Base-by-base conservation (phyloP, 2,113 vertebrate species). In the Poeciliopsis prolifica region DNA sequence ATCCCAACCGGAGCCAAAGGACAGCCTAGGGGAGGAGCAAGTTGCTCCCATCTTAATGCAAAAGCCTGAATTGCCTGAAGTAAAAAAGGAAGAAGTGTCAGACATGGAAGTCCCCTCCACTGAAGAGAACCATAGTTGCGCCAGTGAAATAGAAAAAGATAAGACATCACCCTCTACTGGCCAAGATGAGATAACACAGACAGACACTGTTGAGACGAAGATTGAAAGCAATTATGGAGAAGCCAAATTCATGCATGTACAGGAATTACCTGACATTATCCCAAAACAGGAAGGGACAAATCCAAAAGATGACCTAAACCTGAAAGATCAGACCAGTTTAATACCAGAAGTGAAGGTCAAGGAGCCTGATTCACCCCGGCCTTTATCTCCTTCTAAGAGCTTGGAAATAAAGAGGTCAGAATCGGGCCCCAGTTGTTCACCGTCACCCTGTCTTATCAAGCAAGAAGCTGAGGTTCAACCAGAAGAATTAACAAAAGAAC, bases 211-310 rank as follows among this genome's bases (percentile, higher is more conserved):
- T 54, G 29, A 78, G 11, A 70, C 83, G 28, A 90, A 89, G 61
- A 67, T 72, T 30, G 85, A 88, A 5, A 83, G 70, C 48, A 68
- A 60, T 75, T 68, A 72, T 62, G 87, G 82, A 64, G 86, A 90
- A 42, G 88, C 89, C 60, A 64, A 82, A 28, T 94, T 94, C 74
- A 78, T 81, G 64, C 92, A 92, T 84, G 68, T 86, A 61, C 93
- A 93, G 54, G 94, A 93, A 70, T 91, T 95, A 61, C 94, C 94
- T 68, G 95, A 95, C 76, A 95, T 95, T 61, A 93, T 94, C 61
- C 92, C 94, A 33, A 95, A 95, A 87, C 91, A 90, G 61, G 93
- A 94, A 77, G 91, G 91, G 54, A 63, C 86, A 58, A 68, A 86
- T 61, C 76, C 90, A 65, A 90, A 91, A 76, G 93, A 94, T 42